Conservation (phyloP, 2,888 invertebrate species). For the Caenorhabditis plicata region DNA sequence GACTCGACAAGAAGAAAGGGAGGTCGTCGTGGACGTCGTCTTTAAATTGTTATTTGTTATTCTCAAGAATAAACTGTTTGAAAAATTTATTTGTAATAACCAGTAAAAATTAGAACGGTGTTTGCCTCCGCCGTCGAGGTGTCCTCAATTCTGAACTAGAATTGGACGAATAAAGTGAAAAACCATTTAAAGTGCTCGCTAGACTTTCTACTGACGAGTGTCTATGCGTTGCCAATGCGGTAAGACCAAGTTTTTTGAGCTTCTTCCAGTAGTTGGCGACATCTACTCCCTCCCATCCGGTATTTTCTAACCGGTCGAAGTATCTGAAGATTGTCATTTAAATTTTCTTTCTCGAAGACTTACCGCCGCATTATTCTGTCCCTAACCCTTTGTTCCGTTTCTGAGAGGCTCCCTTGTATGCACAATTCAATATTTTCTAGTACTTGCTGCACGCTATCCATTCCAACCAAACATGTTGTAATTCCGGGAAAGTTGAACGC, state of each 20-base stretch:
- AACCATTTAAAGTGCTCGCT: constrained; percentile 53
- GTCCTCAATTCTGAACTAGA: constrained; percentile 40
- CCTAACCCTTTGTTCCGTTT: constrained; percentile 50
- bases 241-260: constrained; percentile 52
- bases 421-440: constrained; percentile 31
- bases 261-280: constrained; percentile 69
- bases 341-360: too few relatives aligned
- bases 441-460: constrained; percentile 44
- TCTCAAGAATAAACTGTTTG: constrained; percentile 34
- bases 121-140: constrained; percentile 21
- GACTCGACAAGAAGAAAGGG: constrained; percentile 99
- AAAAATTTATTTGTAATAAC: constrained; percentile 2
- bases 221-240: constrained; percentile 44
- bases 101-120: constrained; percentile 7
- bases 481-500: constrained; percentile 52
- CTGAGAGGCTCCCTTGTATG: constrained; percentile 24
- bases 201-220: constrained; percentile 54
- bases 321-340: constrained; percentile 48
- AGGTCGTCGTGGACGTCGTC: constrained; percentile 96
- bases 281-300: constrained; percentile 76
- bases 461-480: constrained; percentile 47
- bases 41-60: constrained; percentile 73
- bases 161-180: constrained; percentile 45
- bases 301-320: constrained; percentile 71
- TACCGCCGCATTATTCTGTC: constrained; percentile 59